A percentile compares a stretch with the other conserved stretches of the same genome.
Evolutionary conservation across 2,888 invertebrate species (phyloP).

Genomic region (Xestobium rufovillosum): DNA sequence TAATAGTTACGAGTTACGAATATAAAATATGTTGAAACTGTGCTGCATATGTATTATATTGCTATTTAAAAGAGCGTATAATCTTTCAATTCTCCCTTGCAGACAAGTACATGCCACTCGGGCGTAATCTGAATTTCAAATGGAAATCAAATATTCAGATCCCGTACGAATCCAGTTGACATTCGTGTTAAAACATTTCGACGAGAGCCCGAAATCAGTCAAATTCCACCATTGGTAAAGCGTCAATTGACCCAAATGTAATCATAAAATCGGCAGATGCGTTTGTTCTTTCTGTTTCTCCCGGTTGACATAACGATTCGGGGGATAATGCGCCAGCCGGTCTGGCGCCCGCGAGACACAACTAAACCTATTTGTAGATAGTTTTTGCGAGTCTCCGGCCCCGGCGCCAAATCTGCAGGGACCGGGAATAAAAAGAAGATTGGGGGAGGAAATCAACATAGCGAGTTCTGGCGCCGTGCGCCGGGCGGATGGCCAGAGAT

Average conservation of each 20-base stretch:
- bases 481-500: too few species aligned
- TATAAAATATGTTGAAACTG: too few species aligned
- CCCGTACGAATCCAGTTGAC: slow-evolving; percentile 34
- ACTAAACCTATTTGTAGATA: slow-evolving; percentile 22
- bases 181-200: slow-evolving; percentile 36
- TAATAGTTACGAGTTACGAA: too few species aligned
- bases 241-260: slow-evolving; percentile 1
- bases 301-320: not conserved
- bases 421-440: slow-evolving; percentile 3
- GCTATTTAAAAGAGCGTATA: too few species aligned
- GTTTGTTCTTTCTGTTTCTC: not conserved
- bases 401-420: slow-evolving; percentile 20
- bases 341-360: slow-evolving; percentile 14
- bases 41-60: too few species aligned
- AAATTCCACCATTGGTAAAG: not conserved
- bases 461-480: slow-evolving; percentile 3
- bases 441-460: slow-evolving; percentile 14
- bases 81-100: too few species aligned
- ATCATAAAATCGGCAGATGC: slow-evolving; percentile 1
- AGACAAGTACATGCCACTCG: too few species aligned
- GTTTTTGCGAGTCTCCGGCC: slow-evolving; percentile 21
- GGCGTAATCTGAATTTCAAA: slow-evolving; percentile 40
- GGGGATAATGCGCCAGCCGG: slow-evolving; percentile 12
- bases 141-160: slow-evolving; percentile 41
- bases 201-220: not conserved